Conservation (phyloP, 1,140 invertebrate species). For the Orchesella cincta region DNA sequence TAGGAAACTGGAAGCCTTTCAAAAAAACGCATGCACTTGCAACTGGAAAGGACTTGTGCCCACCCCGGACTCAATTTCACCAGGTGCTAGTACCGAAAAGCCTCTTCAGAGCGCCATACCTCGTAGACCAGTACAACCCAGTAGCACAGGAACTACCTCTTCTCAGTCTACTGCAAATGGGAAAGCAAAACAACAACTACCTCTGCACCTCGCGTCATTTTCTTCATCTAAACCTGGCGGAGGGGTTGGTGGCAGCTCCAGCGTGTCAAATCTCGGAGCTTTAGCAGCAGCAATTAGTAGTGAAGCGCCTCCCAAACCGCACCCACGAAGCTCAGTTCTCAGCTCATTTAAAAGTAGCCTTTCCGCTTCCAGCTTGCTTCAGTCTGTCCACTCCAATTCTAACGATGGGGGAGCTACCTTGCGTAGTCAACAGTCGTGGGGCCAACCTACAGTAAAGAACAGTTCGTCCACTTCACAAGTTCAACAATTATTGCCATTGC, state of each 20-base stretch:
- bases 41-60: slow-evolving; percentile 41
- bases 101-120: slow-evolving; percentile 26
- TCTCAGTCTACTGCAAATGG: background rate
- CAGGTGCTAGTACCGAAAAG: slow-evolving; percentile 24
- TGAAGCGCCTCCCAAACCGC: slow-evolving; percentile 21
- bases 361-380: slow-evolving; percentile 5
- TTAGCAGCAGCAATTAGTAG: background rate
- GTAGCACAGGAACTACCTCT: background rate
- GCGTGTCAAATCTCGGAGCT: slow-evolving; percentile 9
- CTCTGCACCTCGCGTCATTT: slow-evolving; percentile 42
- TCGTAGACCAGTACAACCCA: background rate
- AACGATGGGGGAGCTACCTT: background rate
- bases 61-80: slow-evolving; percentile 45
- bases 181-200: slow-evolving; percentile 45
- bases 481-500: slow-evolving; percentile 47
- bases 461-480: slow-evolving; percentile 23
- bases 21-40: slow-evolving; percentile 28
- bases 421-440: slow-evolving; percentile 1
- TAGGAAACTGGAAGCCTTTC: slow-evolving; percentile 49
- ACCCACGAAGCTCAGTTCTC: background rate
- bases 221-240: slow-evolving; percentile 37
- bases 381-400: background rate
- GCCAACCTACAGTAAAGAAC: background rate
- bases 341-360: slow-evolving; percentile 23
- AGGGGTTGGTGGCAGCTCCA: slow-evolving; percentile 12